Evolutionary conservation across 2,113 vertebrate species (phyloP).

Genomic region (Chrysemys picta): DNA sequence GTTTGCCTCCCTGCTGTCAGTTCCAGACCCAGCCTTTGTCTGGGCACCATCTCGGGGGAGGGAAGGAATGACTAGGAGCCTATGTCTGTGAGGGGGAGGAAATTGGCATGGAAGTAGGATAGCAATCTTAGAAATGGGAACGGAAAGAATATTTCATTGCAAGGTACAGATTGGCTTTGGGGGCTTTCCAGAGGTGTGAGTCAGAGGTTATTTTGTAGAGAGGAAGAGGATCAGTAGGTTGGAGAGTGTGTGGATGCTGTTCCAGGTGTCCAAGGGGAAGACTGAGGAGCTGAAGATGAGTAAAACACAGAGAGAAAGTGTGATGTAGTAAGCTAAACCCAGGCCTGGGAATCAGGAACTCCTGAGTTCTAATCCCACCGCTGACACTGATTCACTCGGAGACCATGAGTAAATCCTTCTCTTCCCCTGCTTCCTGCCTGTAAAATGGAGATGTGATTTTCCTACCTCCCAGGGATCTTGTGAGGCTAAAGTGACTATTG

Average conservation of each 20-base stretch:
- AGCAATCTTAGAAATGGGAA: background rate
- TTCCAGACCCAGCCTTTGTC: background rate
- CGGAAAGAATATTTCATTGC: background rate
- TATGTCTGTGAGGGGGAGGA: background rate
- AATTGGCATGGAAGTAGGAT: background rate
- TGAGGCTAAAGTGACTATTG: background rate
- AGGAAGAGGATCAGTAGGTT: background rate
- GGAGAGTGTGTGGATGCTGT: background rate
- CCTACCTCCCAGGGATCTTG: accelerated
- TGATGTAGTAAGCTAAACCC: background rate
- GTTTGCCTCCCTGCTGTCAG: background rate
- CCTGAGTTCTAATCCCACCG: background rate
- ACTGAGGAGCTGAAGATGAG: background rate
- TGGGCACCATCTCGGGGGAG: background rate
- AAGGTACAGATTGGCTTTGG: background rate
- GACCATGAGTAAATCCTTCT: accelerated
- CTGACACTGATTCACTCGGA: background rate
- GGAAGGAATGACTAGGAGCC: background rate
- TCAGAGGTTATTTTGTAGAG: background rate
- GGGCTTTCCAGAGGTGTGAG: background rate
- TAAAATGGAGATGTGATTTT: background rate
- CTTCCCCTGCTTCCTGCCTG: background rate
- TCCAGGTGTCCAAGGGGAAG: background rate
- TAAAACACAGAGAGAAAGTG: background rate
- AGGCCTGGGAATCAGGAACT: background rate